Conservation (phyloP, 2,888 invertebrate genomes). For the Phyllotreta cruciferae region DNA sequence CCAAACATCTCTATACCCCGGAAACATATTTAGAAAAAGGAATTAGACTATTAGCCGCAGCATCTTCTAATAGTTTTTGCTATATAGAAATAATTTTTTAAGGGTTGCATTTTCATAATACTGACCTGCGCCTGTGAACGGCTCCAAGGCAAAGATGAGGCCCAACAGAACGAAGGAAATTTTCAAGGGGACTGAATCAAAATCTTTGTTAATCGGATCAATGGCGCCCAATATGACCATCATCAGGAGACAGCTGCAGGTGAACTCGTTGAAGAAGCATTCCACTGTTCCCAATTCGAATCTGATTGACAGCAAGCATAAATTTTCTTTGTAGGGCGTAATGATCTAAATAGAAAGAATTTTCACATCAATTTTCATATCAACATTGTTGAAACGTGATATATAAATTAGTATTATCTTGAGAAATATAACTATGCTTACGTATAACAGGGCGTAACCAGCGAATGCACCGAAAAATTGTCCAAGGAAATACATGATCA, state of each 20-base stretch:
- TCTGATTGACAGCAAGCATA: conserved; percentile 31
- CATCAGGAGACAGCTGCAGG: conserved; percentile 24
- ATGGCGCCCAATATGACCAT: conserved; percentile 30
- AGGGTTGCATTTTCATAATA: no score
- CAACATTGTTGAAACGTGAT: no score
- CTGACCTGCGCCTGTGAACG: conserved; percentile 35
- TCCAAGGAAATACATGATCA: conserved; percentile 32
- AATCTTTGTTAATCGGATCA: conserved; percentile 17
- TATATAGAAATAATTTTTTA: no score
- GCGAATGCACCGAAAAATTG: conserved; percentile 37
- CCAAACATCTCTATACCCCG: no score
- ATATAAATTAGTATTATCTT: no score
- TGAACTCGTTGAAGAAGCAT: conserved; percentile 37
- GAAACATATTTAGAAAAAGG: no score
- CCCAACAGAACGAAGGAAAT: conserved; percentile 11
- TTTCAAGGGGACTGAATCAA: conserved; percentile 34
- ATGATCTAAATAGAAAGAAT: conserved; percentile 19
- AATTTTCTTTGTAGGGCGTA: not conserved
- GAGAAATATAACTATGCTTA: no score
- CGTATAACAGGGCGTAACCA: conserved; percentile 36
- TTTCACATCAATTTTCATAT: no score
- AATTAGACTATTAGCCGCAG: no score
- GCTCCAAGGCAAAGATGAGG: conserved; percentile 21
- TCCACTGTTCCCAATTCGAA: conserved; percentile 8
- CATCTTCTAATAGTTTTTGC: no score